A percentile compares a stretch with the other conserved stretches of the same genome.
Conservation (phyloP, 2,797 vertebrate genomes). For the Mareca strepera region DNA sequence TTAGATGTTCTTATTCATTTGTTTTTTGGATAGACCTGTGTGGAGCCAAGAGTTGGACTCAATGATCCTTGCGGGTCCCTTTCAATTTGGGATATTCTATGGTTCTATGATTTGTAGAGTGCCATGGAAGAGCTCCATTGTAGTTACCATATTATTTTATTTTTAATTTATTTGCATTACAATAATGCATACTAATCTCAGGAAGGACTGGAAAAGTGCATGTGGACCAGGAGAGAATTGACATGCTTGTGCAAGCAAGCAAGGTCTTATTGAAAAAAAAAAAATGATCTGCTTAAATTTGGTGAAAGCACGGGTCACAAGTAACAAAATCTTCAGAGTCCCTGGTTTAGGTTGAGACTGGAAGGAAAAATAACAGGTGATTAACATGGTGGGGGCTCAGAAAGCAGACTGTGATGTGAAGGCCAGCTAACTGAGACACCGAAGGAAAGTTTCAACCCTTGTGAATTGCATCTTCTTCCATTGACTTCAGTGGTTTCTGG, state of each 20-base stretch:
- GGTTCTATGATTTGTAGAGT: not conserved
- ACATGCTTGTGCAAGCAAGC: not conserved
- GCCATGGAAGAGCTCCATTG: not conserved
- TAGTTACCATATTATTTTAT: not conserved
- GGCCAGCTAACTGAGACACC: not conserved
- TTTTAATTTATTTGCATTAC: not conserved
- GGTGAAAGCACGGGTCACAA: not conserved
- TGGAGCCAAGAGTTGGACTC: too few relatives aligned
- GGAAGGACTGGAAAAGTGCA: not conserved
- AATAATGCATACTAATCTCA: not conserved
- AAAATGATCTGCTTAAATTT: not conserved
- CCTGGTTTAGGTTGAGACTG: not conserved
- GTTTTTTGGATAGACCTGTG: not conserved
- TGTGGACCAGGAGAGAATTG: not conserved
- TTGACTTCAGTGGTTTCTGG: not conserved
- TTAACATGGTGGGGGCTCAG: not conserved
- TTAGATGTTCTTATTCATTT: not conserved
- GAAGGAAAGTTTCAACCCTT: not conserved
- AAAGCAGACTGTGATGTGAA: not conserved
- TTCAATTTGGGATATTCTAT: too few relatives aligned
- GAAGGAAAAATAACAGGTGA: not conserved
- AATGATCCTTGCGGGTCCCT: too few relatives aligned
- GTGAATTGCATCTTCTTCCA: not conserved
- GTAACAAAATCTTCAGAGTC: not conserved
- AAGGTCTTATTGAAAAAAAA: not conserved